A percentile compares a stretch with the other conserved stretches of the same genome.
These are phyloP conservation scores for Corythucha ciliata DNA, from an alignment of 2,888 invertebrate genomes.

Conservation along the genomic window DNA sequence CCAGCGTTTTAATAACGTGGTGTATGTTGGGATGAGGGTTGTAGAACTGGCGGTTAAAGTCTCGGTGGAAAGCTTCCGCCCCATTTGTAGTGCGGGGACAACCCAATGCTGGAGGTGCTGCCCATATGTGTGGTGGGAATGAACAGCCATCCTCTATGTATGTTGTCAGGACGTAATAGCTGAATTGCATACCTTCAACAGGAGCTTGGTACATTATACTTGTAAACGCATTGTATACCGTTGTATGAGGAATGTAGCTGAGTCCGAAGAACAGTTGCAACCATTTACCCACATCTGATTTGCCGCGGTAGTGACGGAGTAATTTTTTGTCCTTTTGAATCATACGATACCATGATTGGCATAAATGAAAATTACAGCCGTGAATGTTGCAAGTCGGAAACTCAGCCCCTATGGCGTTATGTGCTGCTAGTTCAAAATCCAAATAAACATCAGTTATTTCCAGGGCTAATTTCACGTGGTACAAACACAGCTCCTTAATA, in stretches of 20 bases:
- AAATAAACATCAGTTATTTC: too few relatives aligned
- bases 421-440: too few relatives aligned
- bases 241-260: slow-evolving; percentile 5
- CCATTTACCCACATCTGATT: slow-evolving; percentile 3
- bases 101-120: too few relatives aligned
- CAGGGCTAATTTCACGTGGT: too few relatives aligned
- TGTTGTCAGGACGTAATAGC: slow-evolving; percentile 3
- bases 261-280: slow-evolving; percentile 7
- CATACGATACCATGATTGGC: slow-evolving; percentile 2
- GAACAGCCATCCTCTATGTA: slow-evolving; percentile 31
- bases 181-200: neutral
- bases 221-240: slow-evolving; percentile 1
- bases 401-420: slow-evolving; percentile 2
- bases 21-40: slow-evolving; percentile 1
- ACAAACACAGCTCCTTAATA: too few relatives aligned
- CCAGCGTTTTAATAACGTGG: too few relatives aligned
- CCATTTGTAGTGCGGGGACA: too few relatives aligned
- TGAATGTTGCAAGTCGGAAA: neutral
- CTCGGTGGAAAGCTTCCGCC: too few relatives aligned
- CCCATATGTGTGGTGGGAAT: slow-evolving; percentile 37
- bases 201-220: slow-evolving; percentile 4
- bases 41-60: slow-evolving; percentile 5
- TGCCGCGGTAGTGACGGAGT: slow-evolving; percentile 1
- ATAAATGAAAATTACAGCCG: slow-evolving; percentile 3
- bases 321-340: slow-evolving; percentile 1